phyloP scores from a whole-genome alignment of 1,140 invertebrate species.

The Drosophila azteca region DNA sequence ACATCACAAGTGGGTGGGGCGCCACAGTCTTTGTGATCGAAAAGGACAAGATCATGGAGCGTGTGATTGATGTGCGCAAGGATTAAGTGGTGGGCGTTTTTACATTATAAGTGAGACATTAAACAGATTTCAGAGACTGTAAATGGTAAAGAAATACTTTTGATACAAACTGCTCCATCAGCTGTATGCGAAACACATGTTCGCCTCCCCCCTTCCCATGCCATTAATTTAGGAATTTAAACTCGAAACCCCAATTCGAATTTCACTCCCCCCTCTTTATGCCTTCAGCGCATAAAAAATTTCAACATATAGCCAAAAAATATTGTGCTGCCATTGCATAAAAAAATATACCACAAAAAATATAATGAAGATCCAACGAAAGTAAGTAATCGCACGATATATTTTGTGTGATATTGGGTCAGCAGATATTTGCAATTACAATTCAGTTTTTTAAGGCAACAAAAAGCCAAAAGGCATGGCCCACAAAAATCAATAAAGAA shows the following conservation, averaged over 20 bases:
- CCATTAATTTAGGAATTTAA: slow-evolving; percentile 16
- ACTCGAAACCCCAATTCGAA: slow-evolving; percentile 36
- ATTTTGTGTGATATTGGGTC: slow-evolving; percentile 28
- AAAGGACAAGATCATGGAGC: too few relatives aligned
- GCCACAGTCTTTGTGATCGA: too few relatives aligned
- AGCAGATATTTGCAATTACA: slow-evolving; percentile 64
- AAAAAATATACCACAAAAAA: slow-evolving; percentile 11
- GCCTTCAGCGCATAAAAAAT: slow-evolving; percentile 15
- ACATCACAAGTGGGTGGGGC: too few relatives aligned
- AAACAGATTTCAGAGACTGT: too few relatives aligned
- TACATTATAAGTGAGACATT: too few relatives aligned
- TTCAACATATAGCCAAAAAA: slow-evolving; percentile 22
- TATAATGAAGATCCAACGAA: slow-evolving; percentile 19
- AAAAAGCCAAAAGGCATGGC: slow-evolving; percentile 22
- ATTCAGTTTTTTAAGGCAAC: slow-evolving; percentile 14
- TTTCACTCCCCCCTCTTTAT: slow-evolving; percentile 2
- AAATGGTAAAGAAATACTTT: too few relatives aligned
- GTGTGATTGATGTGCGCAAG: too few relatives aligned
- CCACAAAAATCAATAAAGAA: slow-evolving; percentile 42
- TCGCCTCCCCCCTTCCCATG: not conserved
- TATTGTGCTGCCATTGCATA: slow-evolving; percentile 22
- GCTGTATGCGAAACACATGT: not conserved
- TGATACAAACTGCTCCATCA: not conserved
- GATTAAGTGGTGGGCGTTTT: too few relatives aligned
- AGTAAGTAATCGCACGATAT: slow-evolving; percentile 1